These are phyloP conservation scores for Nibea coibor DNA, from an alignment of 2,113 vertebrate genomes.

Conservation along the genomic window DNA sequence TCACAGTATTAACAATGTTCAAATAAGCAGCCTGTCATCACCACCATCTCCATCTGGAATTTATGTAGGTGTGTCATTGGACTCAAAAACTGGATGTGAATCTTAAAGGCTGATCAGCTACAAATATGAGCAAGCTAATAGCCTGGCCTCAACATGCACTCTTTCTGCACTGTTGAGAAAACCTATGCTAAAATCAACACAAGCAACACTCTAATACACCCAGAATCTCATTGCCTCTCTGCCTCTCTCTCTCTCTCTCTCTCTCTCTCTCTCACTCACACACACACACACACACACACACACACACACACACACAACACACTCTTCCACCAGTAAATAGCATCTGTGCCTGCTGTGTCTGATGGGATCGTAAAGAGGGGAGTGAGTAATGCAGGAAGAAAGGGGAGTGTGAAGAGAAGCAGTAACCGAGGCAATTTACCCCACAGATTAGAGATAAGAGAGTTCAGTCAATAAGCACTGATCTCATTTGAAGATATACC, in stretches of 20 bases:
- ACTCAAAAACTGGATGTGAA: not conserved
- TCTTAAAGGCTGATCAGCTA: not conserved
- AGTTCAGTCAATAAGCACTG: slow-evolving; percentile 85
- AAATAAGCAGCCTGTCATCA: not conserved
- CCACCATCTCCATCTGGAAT: not conserved
- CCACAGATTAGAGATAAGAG: slow-evolving; percentile 83
- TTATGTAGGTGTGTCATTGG: not conserved
- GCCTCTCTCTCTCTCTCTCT: not conserved
- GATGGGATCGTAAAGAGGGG: slow-evolving; percentile 78
- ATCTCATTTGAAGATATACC: slow-evolving; percentile 85
- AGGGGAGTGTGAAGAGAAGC: slow-evolving; percentile 64
- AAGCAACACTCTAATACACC: slow-evolving; percentile 25
- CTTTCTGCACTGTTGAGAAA: not conserved
- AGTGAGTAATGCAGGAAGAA: slow-evolving; percentile 71
- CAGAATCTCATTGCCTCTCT: slow-evolving; percentile 8
- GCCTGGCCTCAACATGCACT: not conserved
- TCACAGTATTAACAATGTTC: too few relatives aligned
- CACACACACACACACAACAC: slow-evolving; percentile 40
- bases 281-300: slow-evolving; percentile 27
- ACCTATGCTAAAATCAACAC: not conserved
- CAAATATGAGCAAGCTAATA: not conserved
- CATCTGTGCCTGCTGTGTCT: slow-evolving; percentile 68
- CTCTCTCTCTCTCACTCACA: too few relatives aligned
- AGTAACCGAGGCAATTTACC: slow-evolving; percentile 81
- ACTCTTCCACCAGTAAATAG: slow-evolving; percentile 74